Conservation (phyloP, 1,140 invertebrate species). For the Drosophila dunni region DNA sequence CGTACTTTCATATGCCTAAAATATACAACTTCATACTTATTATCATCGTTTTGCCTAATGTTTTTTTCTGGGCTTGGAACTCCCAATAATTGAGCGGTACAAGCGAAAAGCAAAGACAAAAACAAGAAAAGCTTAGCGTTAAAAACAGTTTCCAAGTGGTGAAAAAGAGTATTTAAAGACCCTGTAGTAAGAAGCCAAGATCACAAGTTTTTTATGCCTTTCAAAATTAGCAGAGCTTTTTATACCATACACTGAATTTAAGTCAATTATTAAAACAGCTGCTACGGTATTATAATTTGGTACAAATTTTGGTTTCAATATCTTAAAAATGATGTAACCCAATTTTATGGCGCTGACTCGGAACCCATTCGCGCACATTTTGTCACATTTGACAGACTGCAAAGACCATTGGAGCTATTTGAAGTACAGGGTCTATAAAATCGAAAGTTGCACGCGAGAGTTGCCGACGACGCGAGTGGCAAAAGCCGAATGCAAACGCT, state of each 20-base stretch:
- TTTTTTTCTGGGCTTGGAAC: slow-evolving; percentile 6
- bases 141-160: slow-evolving; percentile 45
- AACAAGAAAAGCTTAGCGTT: slow-evolving; percentile 60
- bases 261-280: no score
- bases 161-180: background rate
- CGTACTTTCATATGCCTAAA: slow-evolving; percentile 49
- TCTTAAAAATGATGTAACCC: no score
- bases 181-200: no score
- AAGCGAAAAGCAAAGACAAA: slow-evolving; percentile 12
- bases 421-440: slow-evolving; percentile 25
- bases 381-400: no score
- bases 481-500: slow-evolving; percentile 7
- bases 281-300: no score
- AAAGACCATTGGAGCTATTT: no score
- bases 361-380: no score
- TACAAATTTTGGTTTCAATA: no score
- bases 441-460: slow-evolving; percentile 56
- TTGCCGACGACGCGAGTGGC: slow-evolving; percentile 11
- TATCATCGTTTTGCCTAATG: slow-evolving; percentile 44
- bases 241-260: no score
- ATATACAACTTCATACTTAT: slow-evolving; percentile 37
- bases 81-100: slow-evolving; percentile 29
- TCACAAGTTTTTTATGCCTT: no score
- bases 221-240: no score
- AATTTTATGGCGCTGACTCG: no score